Conservation (phyloP, 2,113 vertebrate species). For the Sturnus vulgaris region DNA sequence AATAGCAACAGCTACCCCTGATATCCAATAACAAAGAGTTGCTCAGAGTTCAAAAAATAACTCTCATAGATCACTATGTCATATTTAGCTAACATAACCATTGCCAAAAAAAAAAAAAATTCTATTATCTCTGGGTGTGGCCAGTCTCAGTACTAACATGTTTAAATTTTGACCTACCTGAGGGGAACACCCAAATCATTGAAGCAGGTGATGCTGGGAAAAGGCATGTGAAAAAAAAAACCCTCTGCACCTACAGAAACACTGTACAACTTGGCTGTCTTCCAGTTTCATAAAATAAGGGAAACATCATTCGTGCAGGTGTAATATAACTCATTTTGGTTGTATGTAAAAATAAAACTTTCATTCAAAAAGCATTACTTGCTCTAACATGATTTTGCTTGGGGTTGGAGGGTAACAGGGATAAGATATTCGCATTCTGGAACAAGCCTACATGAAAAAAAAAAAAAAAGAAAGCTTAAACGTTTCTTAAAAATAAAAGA, state of each 20-base stretch:
- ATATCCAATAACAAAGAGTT: neutral
- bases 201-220: constrained; percentile 52
- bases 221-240: constrained; percentile 14
- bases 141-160: constrained; percentile 47
- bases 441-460: neutral
- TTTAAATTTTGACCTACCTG: constrained; percentile 43
- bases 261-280: neutral
- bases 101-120: neutral
- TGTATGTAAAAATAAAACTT: constrained; percentile 55
- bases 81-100: neutral
- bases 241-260: neutral
- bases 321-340: constrained; percentile 50
- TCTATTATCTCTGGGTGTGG: constrained; percentile 45
- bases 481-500: neutral
- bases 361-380: constrained; percentile 36
- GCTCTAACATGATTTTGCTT: constrained; percentile 60
- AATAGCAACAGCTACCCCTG: neutral
- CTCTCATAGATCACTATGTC: neutral
- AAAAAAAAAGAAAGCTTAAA: neutral
- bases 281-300: constrained; percentile 54
- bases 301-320: constrained; percentile 47
- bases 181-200: constrained; percentile 42
- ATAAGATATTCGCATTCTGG: constrained; percentile 5
- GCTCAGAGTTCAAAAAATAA: neutral
- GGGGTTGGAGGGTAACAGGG: neutral